Conservation (phyloP, 2,888 invertebrate species). For the Stenoptilia bipunctidactyla region DNA sequence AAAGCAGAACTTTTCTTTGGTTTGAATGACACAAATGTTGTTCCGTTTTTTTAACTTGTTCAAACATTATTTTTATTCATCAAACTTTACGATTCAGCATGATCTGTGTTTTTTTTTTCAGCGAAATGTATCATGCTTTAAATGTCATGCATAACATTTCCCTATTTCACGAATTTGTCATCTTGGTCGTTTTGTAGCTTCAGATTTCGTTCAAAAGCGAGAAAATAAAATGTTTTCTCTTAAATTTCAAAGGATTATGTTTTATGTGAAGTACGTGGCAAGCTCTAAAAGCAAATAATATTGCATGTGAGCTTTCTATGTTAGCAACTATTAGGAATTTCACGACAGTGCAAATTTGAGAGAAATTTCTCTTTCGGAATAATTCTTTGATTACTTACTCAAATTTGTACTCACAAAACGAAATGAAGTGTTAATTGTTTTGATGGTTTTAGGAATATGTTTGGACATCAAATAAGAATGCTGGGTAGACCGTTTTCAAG, state of each 20-base stretch:
- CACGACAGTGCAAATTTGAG: background rate
- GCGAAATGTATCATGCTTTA: conserved; percentile 67
- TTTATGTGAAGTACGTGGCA: conserved; percentile 6
- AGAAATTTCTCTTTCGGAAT: background rate
- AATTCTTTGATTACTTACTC: background rate
- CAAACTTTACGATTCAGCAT: conserved; percentile 53
- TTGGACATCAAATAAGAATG: conserved; percentile 75
- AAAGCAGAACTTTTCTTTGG: conserved; percentile 49
- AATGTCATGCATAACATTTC: conserved; percentile 51
- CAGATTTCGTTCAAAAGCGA: conserved; percentile 9
- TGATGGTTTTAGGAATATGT: conserved; percentile 69
- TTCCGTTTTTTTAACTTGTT: conserved; percentile 29
- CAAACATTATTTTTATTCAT: conserved; percentile 37
- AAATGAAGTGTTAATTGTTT: conserved; percentile 15
- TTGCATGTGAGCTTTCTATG: conserved; percentile 67
- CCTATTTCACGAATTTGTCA: conserved; percentile 23
- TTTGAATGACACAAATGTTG: conserved; percentile 19
- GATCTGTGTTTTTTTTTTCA: conserved; percentile 44
- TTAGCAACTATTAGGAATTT: conserved; percentile 24
- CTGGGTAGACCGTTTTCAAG: conserved; percentile 76
- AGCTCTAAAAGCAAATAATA: conserved; percentile 21
- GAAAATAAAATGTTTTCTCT: background rate
- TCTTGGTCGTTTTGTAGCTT: conserved; percentile 30
- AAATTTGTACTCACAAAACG: conserved; percentile 33
- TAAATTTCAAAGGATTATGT: conserved; percentile 9